A percentile compares a stretch with the other conserved stretches of the same genome.
Evolutionary conservation across 64 coral and sea anemone species (phyloP).

Genomic region (Stichodactyla mertensii): DNA sequence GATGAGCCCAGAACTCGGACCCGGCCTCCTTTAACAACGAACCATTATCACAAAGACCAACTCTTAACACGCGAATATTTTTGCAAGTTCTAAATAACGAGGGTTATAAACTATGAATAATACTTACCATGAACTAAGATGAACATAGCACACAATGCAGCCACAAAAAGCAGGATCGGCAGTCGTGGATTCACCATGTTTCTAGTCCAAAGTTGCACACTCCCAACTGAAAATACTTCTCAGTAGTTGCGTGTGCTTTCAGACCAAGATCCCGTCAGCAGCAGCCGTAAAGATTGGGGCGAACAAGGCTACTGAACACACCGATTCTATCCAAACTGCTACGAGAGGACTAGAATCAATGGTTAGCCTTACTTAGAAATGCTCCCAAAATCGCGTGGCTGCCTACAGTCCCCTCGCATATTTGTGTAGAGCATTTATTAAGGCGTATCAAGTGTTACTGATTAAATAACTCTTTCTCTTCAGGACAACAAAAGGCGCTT

Average conservation of each 20-base stretch:
- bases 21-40: slow-evolving; percentile 10
- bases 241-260: slow-evolving; percentile 33
- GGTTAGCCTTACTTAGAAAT: slow-evolving; percentile 6
- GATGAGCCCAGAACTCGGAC: background rate
- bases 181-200: background rate
- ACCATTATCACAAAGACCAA: background rate
- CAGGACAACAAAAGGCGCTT: slow-evolving; percentile 43
- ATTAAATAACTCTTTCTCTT: slow-evolving; percentile 36
- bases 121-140: background rate
- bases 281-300: slow-evolving; percentile 3
- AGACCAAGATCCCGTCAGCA: slow-evolving; percentile 7
- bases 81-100: background rate
- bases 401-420: slow-evolving; percentile 9
- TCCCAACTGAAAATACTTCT: slow-evolving; percentile 24
- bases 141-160: background rate
- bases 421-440: slow-evolving; percentile 23
- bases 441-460: slow-evolving; percentile 36
- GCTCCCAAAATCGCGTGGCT: slow-evolving; percentile 26
- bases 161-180: background rate
- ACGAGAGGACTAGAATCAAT: slow-evolving; percentile 24
- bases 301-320: background rate
- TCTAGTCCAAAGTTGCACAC: slow-evolving; percentile 23
- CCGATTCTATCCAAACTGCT: slow-evolving; percentile 15
- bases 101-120: background rate
- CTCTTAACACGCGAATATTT: background rate